Conservation (phyloP, 2,113 vertebrate species). For the Sinocyclocheilus grahami region DNA sequence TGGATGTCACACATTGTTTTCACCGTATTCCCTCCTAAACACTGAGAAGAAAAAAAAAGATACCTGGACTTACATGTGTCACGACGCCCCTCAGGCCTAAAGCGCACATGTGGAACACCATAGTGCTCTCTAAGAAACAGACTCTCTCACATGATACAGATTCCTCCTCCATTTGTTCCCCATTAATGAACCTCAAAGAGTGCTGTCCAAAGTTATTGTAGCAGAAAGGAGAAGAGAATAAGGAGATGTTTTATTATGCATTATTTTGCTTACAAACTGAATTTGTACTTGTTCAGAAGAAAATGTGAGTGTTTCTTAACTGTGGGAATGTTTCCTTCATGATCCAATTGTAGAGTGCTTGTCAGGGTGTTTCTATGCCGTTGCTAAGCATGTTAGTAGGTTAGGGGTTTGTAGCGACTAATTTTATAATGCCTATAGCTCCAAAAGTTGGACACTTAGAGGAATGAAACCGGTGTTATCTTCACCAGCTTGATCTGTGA, state of each 20-base stretch:
- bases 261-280: neutral
- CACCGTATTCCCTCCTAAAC: neutral
- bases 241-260: neutral
- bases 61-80: neutral
- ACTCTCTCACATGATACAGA: constrained; percentile 51
- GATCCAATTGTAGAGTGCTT: neutral
- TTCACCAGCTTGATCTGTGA: no score
- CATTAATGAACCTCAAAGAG: constrained; percentile 44
- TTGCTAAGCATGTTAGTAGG: no score
- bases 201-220: neutral
- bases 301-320: neutral
- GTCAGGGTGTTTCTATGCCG: neutral
- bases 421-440: no score
- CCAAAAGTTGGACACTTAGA: no score
- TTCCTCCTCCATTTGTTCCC: constrained; percentile 49
- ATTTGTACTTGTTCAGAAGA: neutral
- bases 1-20: neutral
- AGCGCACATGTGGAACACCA: neutral
- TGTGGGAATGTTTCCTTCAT: neutral
- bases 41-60: no score
- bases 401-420: no score
- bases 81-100: neutral
- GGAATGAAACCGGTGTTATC: no score
- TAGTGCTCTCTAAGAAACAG: neutral
- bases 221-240: neutral